A percentile compares a stretch with the other conserved stretches of the same genome.
These are phyloP conservation scores for Sarotherodon lohbergeri DNA, from an alignment of 2,113 vertebrate species.

Conservation along the genomic window DNA sequence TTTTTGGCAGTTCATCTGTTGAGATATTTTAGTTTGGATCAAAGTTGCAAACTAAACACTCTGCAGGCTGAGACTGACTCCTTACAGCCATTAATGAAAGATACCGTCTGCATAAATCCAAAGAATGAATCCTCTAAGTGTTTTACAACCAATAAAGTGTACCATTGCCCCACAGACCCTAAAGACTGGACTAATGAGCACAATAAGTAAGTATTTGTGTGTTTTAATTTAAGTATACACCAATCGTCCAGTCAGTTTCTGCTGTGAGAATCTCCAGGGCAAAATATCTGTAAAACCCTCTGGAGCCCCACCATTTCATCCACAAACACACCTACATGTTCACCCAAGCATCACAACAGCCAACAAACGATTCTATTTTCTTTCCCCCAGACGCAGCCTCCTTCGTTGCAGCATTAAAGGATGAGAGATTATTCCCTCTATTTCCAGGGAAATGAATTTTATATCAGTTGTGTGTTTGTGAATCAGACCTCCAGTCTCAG, in stretches of 20 bases:
- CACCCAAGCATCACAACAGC: neutral
- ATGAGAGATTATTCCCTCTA: conserved; percentile 51
- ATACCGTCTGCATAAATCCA: neutral
- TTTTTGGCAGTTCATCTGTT: neutral
- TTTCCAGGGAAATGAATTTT: conserved; percentile 65
- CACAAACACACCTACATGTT: neutral
- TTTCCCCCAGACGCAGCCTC: conserved; percentile 24
- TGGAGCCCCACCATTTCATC: neutral
- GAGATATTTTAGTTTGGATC: neutral
- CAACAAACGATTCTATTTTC: conserved; percentile 39
- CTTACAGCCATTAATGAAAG: neutral
- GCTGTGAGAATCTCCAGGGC: neutral
- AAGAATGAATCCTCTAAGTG: neutral
- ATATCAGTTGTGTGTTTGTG: conserved; percentile 65
- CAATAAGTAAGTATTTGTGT: neutral
- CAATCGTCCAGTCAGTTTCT: neutral
- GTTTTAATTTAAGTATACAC: neutral
- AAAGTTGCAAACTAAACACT: neutral
- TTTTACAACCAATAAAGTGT: neutral
- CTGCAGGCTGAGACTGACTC: neutral
- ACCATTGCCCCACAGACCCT: neutral
- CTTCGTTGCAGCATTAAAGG: conserved; percentile 33
- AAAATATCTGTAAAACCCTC: conserved; percentile 13
- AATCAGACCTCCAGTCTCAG: conserved; percentile 59
- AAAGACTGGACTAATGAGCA: neutral